Evolutionary conservation across 2,113 vertebrate species (phyloP).

Genomic region (Mionectes macconnelli): DNA sequence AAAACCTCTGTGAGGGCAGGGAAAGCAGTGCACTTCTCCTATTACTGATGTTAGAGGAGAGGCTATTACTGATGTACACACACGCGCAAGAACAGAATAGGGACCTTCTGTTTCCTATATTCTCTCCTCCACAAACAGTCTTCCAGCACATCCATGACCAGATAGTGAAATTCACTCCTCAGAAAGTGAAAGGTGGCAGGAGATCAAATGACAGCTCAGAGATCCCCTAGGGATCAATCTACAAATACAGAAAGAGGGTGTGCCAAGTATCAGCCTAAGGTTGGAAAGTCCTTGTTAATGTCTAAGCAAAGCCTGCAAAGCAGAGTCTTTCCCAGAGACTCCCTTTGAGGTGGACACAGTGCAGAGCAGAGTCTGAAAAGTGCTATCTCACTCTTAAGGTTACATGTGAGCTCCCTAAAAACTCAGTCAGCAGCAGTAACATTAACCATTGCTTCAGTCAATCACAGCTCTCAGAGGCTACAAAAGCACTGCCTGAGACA

Average conservation of each 20-base stretch:
- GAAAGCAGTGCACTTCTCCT: neutral
- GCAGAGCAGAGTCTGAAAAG: neutral
- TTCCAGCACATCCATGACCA: neutral
- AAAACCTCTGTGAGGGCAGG: neutral
- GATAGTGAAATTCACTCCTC: neutral
- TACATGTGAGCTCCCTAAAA: neutral
- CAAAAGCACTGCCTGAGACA: neutral
- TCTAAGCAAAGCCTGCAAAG: neutral
- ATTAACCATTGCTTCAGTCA: neutral
- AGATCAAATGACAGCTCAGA: neutral
- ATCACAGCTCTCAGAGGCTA: neutral
- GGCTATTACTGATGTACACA: neutral
- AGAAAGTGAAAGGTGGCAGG: neutral
- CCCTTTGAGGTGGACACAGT: neutral
- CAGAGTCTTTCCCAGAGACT: neutral
- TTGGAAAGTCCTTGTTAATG: neutral
- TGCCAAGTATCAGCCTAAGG: neutral
- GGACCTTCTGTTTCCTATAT: neutral
- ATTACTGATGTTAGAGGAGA: neutral
- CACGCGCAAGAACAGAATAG: neutral
- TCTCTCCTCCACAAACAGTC: neutral
- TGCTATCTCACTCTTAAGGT: neutral
- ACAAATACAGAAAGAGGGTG: neutral
- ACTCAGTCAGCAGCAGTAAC: neutral
- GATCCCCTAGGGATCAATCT: neutral